Evolutionary conservation across 1,140 invertebrate genomes (phyloP).

Genomic region (Penaeus vannamei): DNA sequence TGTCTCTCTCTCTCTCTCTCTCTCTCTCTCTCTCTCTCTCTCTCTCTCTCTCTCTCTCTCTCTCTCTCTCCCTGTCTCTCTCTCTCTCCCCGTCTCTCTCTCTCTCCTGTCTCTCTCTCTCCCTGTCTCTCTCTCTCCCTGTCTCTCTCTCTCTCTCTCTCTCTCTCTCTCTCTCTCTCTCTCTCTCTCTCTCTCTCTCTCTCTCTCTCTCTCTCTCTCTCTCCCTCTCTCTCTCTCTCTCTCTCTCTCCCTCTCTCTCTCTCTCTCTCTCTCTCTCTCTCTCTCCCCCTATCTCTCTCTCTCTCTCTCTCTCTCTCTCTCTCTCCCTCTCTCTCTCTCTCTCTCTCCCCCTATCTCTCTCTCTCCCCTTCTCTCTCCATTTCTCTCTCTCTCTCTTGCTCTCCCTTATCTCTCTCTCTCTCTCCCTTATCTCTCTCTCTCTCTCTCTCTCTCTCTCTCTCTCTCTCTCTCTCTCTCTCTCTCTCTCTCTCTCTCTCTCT

Average conservation of each 20-base stretch:
- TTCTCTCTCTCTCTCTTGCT: too few species aligned
- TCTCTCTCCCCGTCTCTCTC: background rate
- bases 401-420: too few species aligned
- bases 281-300: background rate
- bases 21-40: background rate
- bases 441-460: too few species aligned
- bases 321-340: background rate
- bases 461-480: too few species aligned
- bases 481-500: too few species aligned
- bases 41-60: background rate
- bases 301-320: slow-evolving; percentile 25
- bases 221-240: background rate
- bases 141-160: background rate
- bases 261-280: background rate
- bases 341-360: too few species aligned
- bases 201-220: background rate
- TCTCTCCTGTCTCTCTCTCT: background rate
- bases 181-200: background rate
- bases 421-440: too few species aligned
- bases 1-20: background rate
- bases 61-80: background rate
- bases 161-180: background rate
- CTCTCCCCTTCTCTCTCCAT: background rate
- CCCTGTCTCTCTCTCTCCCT: background rate
- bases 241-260: background rate